Evolutionary conservation across 2,888 invertebrate species (phyloP).

Genomic region (Cacoxenus indagator): DNA sequence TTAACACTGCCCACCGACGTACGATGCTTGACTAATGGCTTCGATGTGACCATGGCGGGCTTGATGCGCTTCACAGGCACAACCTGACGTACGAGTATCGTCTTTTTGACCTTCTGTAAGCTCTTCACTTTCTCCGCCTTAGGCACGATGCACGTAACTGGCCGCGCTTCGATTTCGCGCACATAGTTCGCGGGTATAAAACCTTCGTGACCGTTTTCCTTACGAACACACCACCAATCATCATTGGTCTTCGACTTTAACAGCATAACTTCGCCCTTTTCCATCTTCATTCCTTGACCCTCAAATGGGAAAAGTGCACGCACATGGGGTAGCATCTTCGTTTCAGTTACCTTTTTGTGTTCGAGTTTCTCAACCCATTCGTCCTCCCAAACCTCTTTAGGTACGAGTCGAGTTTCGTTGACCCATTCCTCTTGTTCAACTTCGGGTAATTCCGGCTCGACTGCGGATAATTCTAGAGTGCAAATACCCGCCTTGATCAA

Average conservation of each 20-base stretch:
- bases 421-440: slow-evolving; percentile 81
- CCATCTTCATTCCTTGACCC: slow-evolving; percentile 92
- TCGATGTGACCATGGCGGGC: slow-evolving; percentile 69
- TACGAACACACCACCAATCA: slow-evolving; percentile 99
- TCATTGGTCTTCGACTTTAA: slow-evolving; percentile 94
- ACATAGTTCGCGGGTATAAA: slow-evolving; percentile 99
- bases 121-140: slow-evolving; percentile 87
- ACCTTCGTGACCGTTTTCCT: slow-evolving; percentile 91
- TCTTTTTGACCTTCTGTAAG: slow-evolving; percentile 90
- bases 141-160: slow-evolving; percentile 85
- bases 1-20: slow-evolving; percentile 69
- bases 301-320: slow-evolving; percentile 89
- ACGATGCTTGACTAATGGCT: slow-evolving; percentile 70
- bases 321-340: slow-evolving; percentile 88
- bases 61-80: slow-evolving; percentile 81
- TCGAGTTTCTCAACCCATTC: slow-evolving; percentile 89
- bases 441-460: slow-evolving; percentile 76
- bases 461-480: slow-evolving; percentile 68
- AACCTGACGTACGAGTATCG: slow-evolving; percentile 87
- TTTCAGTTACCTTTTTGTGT: slow-evolving; percentile 88
- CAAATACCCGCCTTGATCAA: slow-evolving; percentile 83
- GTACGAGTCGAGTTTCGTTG: slow-evolving; percentile 85
- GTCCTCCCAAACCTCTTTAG: slow-evolving; percentile 94
- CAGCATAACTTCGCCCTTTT: slow-evolving; percentile 91
- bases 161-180: slow-evolving; percentile 89